phyloP scores from a whole-genome alignment of 2,113 vertebrate species.

The Emydura subglobosa region DNA sequence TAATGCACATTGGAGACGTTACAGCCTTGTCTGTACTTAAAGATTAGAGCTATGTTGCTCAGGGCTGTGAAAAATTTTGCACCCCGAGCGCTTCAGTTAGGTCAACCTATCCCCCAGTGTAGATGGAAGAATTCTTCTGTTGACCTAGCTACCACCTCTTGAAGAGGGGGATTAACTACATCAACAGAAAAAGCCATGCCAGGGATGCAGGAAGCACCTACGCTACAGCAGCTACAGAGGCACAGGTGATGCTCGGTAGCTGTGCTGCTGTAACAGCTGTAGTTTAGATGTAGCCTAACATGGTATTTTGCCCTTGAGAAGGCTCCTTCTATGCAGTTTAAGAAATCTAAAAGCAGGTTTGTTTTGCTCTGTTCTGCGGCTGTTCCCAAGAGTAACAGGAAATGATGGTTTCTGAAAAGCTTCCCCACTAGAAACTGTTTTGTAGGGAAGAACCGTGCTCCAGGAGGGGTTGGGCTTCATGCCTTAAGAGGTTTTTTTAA shows the following conservation, averaged over 20 bases:
- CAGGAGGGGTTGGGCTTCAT: rapidly evolving
- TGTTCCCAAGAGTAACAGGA: neutral
- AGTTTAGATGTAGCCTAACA: neutral
- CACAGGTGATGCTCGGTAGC: neutral
- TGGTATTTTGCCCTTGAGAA: neutral
- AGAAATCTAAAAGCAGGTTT: neutral
- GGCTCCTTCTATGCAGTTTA: neutral
- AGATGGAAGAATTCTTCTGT: too few species aligned
- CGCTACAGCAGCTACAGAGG: neutral
- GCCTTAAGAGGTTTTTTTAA: neutral
- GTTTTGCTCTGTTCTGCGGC: neutral
- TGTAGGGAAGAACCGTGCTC: neutral
- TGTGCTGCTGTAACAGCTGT: neutral
- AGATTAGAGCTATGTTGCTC: too few species aligned
- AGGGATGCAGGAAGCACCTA: neutral
- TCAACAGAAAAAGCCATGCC: neutral
- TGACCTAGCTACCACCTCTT: too few species aligned
- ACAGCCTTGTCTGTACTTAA: too few species aligned
- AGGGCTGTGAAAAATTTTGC: too few species aligned
- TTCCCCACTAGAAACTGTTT: neutral
- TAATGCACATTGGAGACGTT: too few species aligned
- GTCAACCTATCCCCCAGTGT: too few species aligned
- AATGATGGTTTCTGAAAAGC: neutral
- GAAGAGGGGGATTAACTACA: neutral
- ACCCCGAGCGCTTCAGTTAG: too few species aligned